Evolutionary conservation across 2,888 invertebrate species (phyloP), one percentile per base, ranked within the genome.

Genomic region (Parascotia fuliginaria): DNA sequence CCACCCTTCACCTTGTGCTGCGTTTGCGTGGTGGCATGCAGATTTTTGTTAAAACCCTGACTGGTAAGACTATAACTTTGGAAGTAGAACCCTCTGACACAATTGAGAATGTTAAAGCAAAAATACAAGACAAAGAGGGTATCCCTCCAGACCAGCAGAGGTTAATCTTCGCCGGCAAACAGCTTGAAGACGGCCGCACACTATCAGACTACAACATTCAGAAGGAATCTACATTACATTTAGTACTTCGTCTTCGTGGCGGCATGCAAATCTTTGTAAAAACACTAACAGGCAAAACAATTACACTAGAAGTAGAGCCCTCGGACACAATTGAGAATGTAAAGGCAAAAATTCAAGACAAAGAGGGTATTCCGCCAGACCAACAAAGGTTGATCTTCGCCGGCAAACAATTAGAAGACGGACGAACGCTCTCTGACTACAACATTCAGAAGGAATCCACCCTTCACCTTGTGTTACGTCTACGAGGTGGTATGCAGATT

Each of bases 191-290:
- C 29, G 75, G 75, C 0, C 73, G 75, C 9, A 75, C 75, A 0
- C 3, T 75, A 0, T 75, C 75, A 0, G 75, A 75, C 1, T 75
- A 75, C 24, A 75, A 75, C 1, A 75, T 75, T 0, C 75, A 75
- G n/a, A 75, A 75, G 2, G 75, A 75, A 3, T 75, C 75, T 0
- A 75, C 75, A 0, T 46, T 75, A 0, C 75, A 75, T 0, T 53
- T 75, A 0, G 75, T 75, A 0, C 12, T 75, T 0, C 73, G 75
- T 59, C 58, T 75, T 0, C 56, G 75, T 31, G 75, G 75, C 32
- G 75, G 75, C 46, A 75, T 75, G 73, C 75, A 75, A 43, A 75
- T 75, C 2, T 75, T 75, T 15, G 74, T 75, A 0, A 75, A 75
- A 0, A 74, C 75, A 0, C 4, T 75, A 9, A 75, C 75, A n/a